Evolutionary conservation across 64 coral and sea anemone species (phyloP).

Genomic region (Actinia equina): DNA sequence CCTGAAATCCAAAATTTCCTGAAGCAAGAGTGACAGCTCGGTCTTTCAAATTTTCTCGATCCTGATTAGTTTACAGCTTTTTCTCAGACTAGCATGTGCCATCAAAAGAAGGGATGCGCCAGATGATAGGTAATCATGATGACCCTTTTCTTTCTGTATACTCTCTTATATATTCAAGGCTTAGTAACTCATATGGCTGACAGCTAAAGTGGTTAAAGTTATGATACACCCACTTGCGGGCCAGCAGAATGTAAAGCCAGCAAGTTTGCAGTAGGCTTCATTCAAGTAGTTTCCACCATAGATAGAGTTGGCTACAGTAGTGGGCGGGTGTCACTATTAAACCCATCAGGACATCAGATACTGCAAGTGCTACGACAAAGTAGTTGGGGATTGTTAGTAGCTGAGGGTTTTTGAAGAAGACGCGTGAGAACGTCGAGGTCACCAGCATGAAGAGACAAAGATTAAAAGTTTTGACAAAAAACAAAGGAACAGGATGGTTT

Average conservation of each 20-base stretch:
- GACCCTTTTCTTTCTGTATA: neutral
- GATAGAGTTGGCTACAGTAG: neutral
- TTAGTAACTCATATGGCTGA: neutral
- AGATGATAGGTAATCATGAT: neutral
- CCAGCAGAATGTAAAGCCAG: neutral
- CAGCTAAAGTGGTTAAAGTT: neutral
- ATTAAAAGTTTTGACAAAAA: neutral
- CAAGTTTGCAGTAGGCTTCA: neutral
- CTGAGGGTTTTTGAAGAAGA: neutral
- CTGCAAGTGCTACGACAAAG: neutral
- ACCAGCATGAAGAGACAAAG: neutral
- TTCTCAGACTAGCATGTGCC: too few species aligned
- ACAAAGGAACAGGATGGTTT: neutral
- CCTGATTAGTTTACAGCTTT: too few species aligned
- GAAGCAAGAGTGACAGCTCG: too few species aligned
- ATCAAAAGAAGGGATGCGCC: too few species aligned
- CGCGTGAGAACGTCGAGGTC: neutral
- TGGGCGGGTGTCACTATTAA: neutral
- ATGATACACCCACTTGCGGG: neutral
- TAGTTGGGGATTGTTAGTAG: neutral
- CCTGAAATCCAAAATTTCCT: too few species aligned
- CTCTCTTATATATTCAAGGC: neutral
- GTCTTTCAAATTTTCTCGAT: too few species aligned
- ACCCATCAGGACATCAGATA: neutral
- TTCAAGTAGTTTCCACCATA: neutral